These are phyloP conservation scores for Micropterix aruncella DNA, from an alignment of 2,888 invertebrate genomes.

Conservation along the genomic window DNA sequence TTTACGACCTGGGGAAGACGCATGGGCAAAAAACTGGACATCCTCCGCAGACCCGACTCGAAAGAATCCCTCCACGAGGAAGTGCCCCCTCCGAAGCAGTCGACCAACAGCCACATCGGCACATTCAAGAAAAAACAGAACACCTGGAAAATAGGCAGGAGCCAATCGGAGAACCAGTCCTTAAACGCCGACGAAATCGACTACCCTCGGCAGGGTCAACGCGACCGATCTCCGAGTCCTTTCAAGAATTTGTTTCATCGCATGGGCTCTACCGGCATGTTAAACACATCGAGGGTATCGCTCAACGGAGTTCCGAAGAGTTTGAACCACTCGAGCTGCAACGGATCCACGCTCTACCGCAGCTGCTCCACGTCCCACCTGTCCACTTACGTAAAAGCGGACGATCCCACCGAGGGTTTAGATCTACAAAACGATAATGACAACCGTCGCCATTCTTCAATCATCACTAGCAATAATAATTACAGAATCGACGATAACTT, in stretches of 20 bases:
- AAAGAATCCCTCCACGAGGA: slow-evolving; percentile 34
- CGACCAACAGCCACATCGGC: slow-evolving; percentile 22
- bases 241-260: slow-evolving; percentile 60
- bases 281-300: slow-evolving; percentile 37
- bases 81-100: slow-evolving; percentile 17
- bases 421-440: slow-evolving; percentile 41
- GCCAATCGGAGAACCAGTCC: slow-evolving; percentile 33
- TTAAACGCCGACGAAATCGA: slow-evolving; percentile 32
- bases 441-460: slow-evolving; percentile 22
- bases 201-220: slow-evolving; percentile 32
- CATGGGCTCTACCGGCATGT: slow-evolving; percentile 65
- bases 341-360: slow-evolving; percentile 43
- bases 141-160: slow-evolving; percentile 42
- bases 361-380: slow-evolving; percentile 67
- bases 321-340: slow-evolving; percentile 21
- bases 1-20: slow-evolving; percentile 62
- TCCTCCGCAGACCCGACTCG: slow-evolving; percentile 50
- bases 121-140: slow-evolving; percentile 42
- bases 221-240: slow-evolving; percentile 46
- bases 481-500: slow-evolving; percentile 25
- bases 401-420: slow-evolving; percentile 68
- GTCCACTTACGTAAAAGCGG: slow-evolving; percentile 61
- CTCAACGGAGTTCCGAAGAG: slow-evolving; percentile 13
- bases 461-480: slow-evolving; percentile 23
- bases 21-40: slow-evolving; percentile 65